Evolutionary conservation across 2,888 invertebrate species (phyloP).

Genomic region (Xestia ashworthii): DNA sequence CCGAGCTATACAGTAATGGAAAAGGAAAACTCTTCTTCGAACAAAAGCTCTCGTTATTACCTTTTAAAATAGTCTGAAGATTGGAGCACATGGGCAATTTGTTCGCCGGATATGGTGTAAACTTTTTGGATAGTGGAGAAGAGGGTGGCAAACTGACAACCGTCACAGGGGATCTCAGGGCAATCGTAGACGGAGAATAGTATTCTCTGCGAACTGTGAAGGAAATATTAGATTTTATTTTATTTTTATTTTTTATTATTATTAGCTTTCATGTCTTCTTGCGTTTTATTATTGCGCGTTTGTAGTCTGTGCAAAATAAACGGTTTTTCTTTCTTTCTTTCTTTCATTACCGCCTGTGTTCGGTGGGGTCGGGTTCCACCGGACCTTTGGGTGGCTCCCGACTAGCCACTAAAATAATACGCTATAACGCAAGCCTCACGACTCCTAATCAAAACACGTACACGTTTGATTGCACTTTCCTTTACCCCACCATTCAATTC

Average conservation of each 20-base stretch:
- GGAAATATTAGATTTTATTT: too few relatives aligned
- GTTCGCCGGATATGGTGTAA: constrained; percentile 21
- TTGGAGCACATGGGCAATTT: constrained; percentile 22
- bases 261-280: too few relatives aligned
- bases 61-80: constrained; percentile 27
- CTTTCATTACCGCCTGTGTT: constrained; percentile 28
- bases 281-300: too few relatives aligned
- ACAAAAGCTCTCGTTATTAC: constrained; percentile 34
- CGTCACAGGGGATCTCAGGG: too few relatives aligned
- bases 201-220: too few relatives aligned
- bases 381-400: constrained; percentile 4
- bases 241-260: too few relatives aligned
- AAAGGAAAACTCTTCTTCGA: constrained; percentile 14
- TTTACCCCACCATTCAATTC: constrained; percentile 26
- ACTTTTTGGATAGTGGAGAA: constrained; percentile 33
- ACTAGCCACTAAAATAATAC: constrained; percentile 27
- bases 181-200: too few relatives aligned
- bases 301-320: too few relatives aligned
- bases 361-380: background rate
- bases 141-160: constrained; percentile 26
- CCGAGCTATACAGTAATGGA: constrained; percentile 22
- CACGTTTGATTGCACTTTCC: constrained; percentile 67
- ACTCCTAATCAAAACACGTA: constrained; percentile 67
- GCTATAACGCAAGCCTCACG: constrained; percentile 30
- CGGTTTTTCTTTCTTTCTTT: too few relatives aligned